Evolutionary conservation across 2,113 vertebrate species (phyloP).

Genomic region (Nothoprocta perdicaria): DNA sequence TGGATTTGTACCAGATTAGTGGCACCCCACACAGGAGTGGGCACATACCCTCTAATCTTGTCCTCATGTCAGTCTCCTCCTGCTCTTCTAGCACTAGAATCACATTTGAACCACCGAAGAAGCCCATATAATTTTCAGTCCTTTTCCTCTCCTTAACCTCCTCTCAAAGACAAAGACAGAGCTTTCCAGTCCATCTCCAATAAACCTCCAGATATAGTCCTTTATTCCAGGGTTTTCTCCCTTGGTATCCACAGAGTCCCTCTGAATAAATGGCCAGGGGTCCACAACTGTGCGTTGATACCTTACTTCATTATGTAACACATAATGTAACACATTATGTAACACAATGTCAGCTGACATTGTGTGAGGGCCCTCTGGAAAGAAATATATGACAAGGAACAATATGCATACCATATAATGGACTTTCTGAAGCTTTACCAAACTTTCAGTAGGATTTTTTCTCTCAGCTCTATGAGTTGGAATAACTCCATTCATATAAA

Average conservation of each 20-base stretch:
- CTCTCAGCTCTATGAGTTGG: background rate
- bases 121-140: background rate
- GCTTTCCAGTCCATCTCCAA: background rate
- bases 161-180: background rate
- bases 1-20: background rate
- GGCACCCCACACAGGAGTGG: background rate
- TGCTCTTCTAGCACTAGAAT: background rate
- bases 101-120: background rate
- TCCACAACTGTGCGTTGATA: accelerated
- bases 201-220: background rate
- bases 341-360: background rate
- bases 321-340: too few species aligned
- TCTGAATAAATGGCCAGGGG: background rate
- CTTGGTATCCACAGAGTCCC: accelerated
- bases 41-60: background rate
- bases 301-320: background rate
- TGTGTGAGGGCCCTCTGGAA: background rate
- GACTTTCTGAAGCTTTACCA: background rate
- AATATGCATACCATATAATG: background rate
- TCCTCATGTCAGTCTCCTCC: background rate
- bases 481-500: background rate
- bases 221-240: background rate
- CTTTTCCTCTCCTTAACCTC: background rate
- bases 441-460: background rate
- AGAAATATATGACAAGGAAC: background rate